Evolutionary conservation across 2,888 invertebrate species (phyloP).

Genomic region (Sphinx pinastri): DNA sequence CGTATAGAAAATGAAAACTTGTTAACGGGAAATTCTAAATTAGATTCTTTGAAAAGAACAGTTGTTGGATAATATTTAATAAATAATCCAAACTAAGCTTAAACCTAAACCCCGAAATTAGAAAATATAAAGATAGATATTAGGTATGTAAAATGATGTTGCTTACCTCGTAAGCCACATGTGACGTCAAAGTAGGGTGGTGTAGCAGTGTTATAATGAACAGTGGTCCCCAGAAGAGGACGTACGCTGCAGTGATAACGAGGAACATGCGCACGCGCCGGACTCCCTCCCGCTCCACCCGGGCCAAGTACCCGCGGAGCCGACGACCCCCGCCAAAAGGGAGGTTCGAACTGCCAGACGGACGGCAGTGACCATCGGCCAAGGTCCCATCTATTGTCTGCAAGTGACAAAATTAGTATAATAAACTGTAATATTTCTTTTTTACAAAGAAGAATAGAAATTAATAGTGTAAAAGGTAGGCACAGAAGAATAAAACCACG

Average conservation of each 20-base stretch:
- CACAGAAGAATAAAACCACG: conserved; percentile 21
- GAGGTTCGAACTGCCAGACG: conserved; percentile 62
- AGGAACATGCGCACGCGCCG: conserved; percentile 93
- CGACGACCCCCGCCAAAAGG: conserved; percentile 88
- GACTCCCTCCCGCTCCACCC: conserved; percentile 92
- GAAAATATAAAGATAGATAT: no score
- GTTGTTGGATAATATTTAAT: no score
- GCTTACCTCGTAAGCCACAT: conserved; percentile 89
- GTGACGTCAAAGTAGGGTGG: conserved; percentile 88
- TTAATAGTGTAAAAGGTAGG: neutral
- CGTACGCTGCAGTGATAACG: conserved; percentile 92
- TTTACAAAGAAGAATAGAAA: neutral
- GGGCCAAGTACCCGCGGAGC: conserved; percentile 89
- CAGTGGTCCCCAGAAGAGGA: conserved; percentile 95
- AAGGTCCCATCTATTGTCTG: conserved; percentile 77
- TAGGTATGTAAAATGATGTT: neutral
- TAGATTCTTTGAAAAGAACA: no score
- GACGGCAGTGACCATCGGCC: conserved; percentile 65
- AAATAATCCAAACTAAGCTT: no score
- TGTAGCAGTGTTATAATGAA: conserved; percentile 93
- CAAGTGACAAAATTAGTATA: conserved; percentile 32
- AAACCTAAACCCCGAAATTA: no score
- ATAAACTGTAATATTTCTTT: neutral
- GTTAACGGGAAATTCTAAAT: no score
- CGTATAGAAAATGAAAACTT: no score